A percentile compares a stretch with the other conserved stretches of the same genome.
These are phyloP conservation scores for Neosilurus mollespiculum DNA, from an alignment of 2,797 vertebrate genomes.

Conservation along the genomic window DNA sequence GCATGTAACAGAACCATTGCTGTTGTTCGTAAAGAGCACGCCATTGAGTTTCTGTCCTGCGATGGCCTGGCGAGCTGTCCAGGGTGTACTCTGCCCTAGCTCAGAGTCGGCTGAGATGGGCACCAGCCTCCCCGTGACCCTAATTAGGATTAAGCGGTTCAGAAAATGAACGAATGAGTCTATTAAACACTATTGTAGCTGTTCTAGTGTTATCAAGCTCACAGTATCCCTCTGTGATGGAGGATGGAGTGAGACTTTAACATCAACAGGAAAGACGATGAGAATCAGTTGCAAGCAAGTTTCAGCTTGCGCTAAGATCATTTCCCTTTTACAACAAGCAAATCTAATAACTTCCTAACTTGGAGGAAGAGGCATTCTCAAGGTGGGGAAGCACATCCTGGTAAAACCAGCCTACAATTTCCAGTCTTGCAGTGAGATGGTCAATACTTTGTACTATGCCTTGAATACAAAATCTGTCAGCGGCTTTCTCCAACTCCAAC, in stretches of 20 bases:
- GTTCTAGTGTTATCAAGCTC: background rate
- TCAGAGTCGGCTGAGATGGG: no score
- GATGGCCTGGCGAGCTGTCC: no score
- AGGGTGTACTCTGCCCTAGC: background rate
- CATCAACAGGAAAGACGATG: conserved; percentile 1
- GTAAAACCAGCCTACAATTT: background rate
- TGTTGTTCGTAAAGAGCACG: no score
- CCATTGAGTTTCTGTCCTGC: no score
- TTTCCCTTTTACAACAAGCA: background rate
- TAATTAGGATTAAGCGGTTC: no score
- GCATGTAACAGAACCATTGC: no score
- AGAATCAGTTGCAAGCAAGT: conserved; percentile 10
- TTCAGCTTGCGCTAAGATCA: background rate
- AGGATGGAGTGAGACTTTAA: background rate
- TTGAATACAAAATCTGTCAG: no score
- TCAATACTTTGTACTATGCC: background rate
- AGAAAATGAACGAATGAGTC: no score
- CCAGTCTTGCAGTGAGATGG: background rate
- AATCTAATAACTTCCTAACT: background rate
- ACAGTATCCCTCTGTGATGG: no score
- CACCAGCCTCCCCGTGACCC: no score
- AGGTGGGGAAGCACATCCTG: background rate
- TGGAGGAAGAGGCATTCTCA: background rate
- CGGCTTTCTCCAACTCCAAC: background rate
- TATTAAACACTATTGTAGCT: background rate